A percentile compares a stretch with the other conserved stretches of the same genome.
phyloP scores from a whole-genome alignment of 2,113 vertebrate genomes.

The Accipiter virgatus region DNA sequence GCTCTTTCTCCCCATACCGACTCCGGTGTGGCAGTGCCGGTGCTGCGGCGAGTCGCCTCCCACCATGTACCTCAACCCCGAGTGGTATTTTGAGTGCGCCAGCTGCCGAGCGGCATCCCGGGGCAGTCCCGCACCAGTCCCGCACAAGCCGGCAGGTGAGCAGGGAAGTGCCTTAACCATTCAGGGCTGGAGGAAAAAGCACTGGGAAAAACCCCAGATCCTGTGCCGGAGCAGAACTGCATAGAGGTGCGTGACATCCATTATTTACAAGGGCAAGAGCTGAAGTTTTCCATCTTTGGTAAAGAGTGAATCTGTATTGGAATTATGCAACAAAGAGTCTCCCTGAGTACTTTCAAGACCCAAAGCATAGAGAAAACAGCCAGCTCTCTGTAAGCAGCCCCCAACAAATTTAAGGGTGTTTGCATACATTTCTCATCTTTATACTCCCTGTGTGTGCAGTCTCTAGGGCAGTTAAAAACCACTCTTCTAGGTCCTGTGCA shows the following conservation, averaged over 20 bases:
- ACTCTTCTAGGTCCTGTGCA: background rate
- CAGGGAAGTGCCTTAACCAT: background rate
- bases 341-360: background rate
- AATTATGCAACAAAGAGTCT: background rate
- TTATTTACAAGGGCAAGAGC: constrained; percentile 33
- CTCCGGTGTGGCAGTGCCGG: rapidly evolving
- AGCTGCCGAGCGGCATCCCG: background rate
- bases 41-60: background rate
- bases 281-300: constrained; percentile 71
- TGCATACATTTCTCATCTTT: background rate
- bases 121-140: background rate
- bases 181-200: background rate
- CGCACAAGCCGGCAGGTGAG: background rate
- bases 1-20: background rate
- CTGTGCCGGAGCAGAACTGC: background rate
- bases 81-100: rapidly evolving
- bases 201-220: background rate
- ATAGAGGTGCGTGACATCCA: background rate
- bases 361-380: background rate
- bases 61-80: background rate
- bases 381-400: background rate
- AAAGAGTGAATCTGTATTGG: constrained; percentile 42
- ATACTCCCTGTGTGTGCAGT: rapidly evolving
- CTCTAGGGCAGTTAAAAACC: background rate
- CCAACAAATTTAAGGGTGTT: background rate